These are phyloP conservation scores for Cephalopachus bancanus DNA, from an alignment of 2,797 vertebrate species.

Conservation along the genomic window DNA sequence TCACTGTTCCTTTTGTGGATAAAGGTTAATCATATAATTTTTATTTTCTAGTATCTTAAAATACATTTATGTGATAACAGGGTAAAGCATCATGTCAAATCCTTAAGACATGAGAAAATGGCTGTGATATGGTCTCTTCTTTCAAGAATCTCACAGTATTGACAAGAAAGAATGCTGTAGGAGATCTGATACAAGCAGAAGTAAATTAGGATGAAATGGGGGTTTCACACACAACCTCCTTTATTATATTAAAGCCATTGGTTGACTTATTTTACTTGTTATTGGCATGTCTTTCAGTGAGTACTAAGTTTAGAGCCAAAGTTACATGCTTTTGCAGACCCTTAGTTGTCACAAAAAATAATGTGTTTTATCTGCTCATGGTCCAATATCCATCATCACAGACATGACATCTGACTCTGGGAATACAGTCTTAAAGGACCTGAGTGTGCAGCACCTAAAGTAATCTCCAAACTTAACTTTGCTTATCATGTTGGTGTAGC, in stretches of 20 bases:
- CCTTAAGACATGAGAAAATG: neutral
- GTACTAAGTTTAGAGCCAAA: neutral
- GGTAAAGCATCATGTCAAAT: neutral
- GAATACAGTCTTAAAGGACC: neutral
- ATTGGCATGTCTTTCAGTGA: neutral
- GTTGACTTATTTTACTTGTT: neutral
- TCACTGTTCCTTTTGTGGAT: neutral
- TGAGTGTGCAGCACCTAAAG: neutral
- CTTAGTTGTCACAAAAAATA: neutral
- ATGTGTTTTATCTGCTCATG: neutral
- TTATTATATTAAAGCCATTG: neutral
- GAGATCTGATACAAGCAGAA: neutral
- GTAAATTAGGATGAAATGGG: neutral
- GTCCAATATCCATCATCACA: neutral
- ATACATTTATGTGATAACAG: neutral
- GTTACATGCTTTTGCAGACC: constrained; percentile 1
- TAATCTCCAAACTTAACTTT: neutral
- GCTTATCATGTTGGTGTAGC: neutral
- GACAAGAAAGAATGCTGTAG: neutral
- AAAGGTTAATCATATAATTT: neutral
- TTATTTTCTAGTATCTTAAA: constrained; percentile 43
- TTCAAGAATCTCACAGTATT: neutral
- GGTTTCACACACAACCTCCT: neutral
- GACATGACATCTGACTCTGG: neutral
- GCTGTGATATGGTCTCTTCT: neutral